These are phyloP conservation scores for Sapayoa aenigma DNA, from an alignment of 2,113 vertebrate genomes.

Conservation along the genomic window DNA sequence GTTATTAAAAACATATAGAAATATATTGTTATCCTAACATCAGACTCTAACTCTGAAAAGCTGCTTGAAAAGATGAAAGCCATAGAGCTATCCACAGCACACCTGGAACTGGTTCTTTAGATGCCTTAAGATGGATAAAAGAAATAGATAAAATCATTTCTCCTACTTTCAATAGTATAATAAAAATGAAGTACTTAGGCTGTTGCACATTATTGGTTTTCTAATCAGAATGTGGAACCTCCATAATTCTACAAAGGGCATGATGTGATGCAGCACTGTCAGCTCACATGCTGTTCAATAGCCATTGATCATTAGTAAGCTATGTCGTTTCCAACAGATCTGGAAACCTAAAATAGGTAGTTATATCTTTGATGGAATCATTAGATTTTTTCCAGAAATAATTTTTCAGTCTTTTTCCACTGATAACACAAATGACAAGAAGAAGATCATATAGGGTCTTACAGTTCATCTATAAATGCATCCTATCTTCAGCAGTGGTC, in stretches of 20 bases:
- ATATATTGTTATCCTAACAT: not conserved
- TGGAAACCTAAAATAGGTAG: not conserved
- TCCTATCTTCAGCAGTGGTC: not conserved
- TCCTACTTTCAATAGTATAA: not conserved
- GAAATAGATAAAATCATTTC: not conserved
- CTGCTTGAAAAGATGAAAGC: not conserved
- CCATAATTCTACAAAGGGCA: not conserved
- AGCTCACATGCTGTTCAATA: not conserved
- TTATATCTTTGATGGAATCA: not conserved
- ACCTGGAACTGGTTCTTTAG: not conserved
- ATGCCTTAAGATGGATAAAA: not conserved
- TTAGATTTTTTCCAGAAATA: not conserved
- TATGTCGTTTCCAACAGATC: not conserved
- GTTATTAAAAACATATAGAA: not conserved
- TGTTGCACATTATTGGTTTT: not conserved
- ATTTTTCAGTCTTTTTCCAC: not conserved
- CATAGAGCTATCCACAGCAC: not conserved
- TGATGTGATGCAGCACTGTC: not conserved
- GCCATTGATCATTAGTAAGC: not conserved
- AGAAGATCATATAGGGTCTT: not conserved
- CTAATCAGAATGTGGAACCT: not conserved
- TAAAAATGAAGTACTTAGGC: not conserved
- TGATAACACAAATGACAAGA: not conserved
- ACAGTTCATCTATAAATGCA: not conserved
- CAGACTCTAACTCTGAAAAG: not conserved